A percentile compares a stretch with the other conserved stretches of the same genome.
Conservation (phyloP, 1,140 invertebrate species). For the Centruroides sculpturatus region DNA sequence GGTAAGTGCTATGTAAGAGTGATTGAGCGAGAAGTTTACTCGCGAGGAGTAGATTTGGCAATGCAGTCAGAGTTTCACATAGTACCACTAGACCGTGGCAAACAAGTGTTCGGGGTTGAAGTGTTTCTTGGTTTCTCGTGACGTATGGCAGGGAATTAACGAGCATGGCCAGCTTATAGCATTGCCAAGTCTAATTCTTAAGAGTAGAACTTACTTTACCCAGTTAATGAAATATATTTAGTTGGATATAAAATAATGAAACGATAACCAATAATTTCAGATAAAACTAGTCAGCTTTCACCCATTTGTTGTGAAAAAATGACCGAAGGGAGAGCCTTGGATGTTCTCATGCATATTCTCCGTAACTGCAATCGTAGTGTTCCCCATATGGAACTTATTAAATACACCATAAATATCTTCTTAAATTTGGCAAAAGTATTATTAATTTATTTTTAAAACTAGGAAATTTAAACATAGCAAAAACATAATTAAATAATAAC, state of each 20-base stretch:
- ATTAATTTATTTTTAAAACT: background rate
- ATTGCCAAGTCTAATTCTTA: too few relatives aligned
- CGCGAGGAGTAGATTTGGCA: too few relatives aligned
- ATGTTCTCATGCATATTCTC: background rate
- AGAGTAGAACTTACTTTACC: too few relatives aligned
- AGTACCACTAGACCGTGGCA: too few relatives aligned
- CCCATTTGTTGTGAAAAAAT: constrained; percentile 13
- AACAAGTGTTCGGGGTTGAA: too few relatives aligned
- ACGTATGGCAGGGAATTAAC: too few relatives aligned
- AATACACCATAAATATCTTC: constrained; percentile 2
- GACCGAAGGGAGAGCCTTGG: constrained; percentile 4
- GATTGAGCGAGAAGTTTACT: too few relatives aligned
- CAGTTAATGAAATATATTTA: too few relatives aligned
- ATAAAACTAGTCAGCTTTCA: constrained; percentile 12
- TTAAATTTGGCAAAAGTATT: constrained; percentile 12
- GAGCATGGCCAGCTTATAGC: too few relatives aligned
- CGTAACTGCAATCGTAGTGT: constrained; percentile 7
- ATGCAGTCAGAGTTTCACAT: too few relatives aligned
- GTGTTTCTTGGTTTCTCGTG: too few relatives aligned
- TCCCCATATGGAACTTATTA: constrained; percentile 13
- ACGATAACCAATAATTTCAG: background rate
- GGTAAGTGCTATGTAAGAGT: background rate
- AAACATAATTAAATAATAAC: background rate
- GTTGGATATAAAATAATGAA: too few relatives aligned
- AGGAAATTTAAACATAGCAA: background rate